Base-by-base conservation (phyloP, 2,888 invertebrate genomes). In the Ectemnius continuus region DNA sequence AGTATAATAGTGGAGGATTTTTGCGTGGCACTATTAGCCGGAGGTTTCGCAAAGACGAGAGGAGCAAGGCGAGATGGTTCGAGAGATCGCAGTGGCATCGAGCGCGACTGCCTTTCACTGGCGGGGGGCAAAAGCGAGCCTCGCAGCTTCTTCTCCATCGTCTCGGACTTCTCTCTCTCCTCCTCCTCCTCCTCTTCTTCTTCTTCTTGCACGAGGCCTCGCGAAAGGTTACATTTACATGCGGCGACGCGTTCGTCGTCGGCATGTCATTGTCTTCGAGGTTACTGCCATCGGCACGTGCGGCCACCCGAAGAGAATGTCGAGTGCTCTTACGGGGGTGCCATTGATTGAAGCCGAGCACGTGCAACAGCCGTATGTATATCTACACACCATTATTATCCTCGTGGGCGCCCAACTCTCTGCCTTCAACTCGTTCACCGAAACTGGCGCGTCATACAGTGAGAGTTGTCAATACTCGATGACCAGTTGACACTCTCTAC, bases 191-290 rank as follows among this genome's bases (percentile, higher is more conserved):
- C 36, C 6, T 11, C 36, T 16, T 11, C 18, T 18, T 57, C 57
- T 18, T 36, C 36, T 11, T 36, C 36, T 36, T 11, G 36, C 36
- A 36, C 36, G 36, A 36, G 70, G 65, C 28, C 72, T 69, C 23
- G 60, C 79, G 62, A 86, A 86, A 86, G 86, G 86, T 86, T 86
- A 86, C 86, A 86, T 86, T 85, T 83, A 84, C 86, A 86, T 86
- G 83, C 79, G 77, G 73, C 84, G 79, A 73, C 74, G 78, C 79
- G 77, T 69, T 80, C 77, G 79, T 79, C 78, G 80, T 72, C 78
- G 84, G 73, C 79, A 80, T 81, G 79, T 81, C 81, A 81, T 81
- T 81, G 81, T 81, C 81, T 79, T 70, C 79, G 81, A 79, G 81
- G 81, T 81, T 81, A 81, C 81, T 75, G 81, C 77, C 81, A 77